A percentile compares a stretch with the other conserved stretches of the same genome.
Conservation (phyloP, 2,113 vertebrate species). For the Rattus rattus region DNA sequence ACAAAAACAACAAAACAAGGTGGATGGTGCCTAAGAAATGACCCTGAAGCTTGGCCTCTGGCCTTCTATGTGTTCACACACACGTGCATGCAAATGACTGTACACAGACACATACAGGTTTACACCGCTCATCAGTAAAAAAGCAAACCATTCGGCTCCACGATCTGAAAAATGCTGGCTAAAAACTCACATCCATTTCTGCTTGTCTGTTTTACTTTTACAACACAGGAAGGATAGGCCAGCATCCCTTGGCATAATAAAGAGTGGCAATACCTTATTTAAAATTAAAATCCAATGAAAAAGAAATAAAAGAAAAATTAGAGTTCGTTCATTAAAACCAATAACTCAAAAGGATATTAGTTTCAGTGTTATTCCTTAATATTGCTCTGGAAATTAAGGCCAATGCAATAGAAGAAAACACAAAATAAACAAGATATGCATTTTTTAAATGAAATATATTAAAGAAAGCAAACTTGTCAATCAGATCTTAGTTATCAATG, state of each 20-base stretch:
- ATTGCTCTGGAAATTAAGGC: conserved; percentile 29
- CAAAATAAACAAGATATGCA: background rate
- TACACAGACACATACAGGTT: background rate
- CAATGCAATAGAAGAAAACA: background rate
- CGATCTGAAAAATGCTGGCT: conserved; percentile 22
- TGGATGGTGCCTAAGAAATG: background rate
- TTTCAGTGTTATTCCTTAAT: conserved; percentile 37
- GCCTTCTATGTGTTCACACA: background rate
- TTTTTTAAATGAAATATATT: background rate
- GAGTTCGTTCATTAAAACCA: conserved; percentile 18
- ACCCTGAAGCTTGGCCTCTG: background rate
- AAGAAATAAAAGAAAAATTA: background rate
- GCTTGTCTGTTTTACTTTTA: background rate
- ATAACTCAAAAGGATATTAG: background rate
- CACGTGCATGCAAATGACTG: background rate
- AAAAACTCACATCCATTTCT: conserved; percentile 22
- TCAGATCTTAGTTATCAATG: conserved; percentile 8
- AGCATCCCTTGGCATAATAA: conserved; percentile 26
- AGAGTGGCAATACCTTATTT: background rate
- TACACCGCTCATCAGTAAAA: background rate
- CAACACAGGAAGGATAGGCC: background rate
- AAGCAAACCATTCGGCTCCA: conserved; percentile 11
- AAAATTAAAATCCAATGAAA: conserved; percentile 9
- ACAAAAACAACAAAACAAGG: background rate
- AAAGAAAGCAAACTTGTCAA: conserved; percentile 7